Percentiles rank a stretch among this genome's conserved stretches.
These are phyloP conservation scores for Takifugu bimaculatus DNA, from an alignment of 2,113 vertebrate species.

Conservation along the genomic window DNA sequence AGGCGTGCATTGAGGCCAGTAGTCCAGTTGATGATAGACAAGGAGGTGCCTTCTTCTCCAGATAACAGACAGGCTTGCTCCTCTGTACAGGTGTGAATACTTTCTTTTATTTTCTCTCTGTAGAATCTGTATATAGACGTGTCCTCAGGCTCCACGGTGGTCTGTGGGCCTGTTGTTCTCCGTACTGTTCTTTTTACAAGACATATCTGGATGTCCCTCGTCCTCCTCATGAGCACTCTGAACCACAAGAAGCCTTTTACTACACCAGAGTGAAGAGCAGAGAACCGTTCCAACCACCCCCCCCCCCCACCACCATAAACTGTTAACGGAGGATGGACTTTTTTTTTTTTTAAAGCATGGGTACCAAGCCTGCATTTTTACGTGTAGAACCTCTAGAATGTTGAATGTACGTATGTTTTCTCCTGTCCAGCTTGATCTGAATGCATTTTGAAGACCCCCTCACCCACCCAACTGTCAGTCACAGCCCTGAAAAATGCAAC, in stretches of 20 bases:
- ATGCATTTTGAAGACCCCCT: constrained; percentile 42
- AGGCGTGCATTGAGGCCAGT: constrained; percentile 63
- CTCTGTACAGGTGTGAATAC: constrained; percentile 65
- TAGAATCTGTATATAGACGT: constrained; percentile 35
- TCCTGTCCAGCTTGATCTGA: constrained; percentile 48
- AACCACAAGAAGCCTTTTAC: constrained; percentile 58
- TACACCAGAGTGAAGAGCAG: constrained; percentile 38
- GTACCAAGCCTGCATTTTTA: constrained; percentile 39
- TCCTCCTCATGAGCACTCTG: constrained; percentile 39
- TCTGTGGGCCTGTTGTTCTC: constrained; percentile 29
- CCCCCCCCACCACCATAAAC: constrained; percentile 26
- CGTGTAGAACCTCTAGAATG: constrained; percentile 52
- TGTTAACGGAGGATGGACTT: constrained; percentile 25
- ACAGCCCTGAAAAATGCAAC: constrained; percentile 37
- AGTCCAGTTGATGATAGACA: constrained; percentile 33
- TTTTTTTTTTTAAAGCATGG: constrained; percentile 47
- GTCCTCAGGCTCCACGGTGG: constrained; percentile 16
- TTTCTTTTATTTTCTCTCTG: constrained; percentile 26
- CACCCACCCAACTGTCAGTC: constrained; percentile 7
- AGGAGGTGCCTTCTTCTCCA: constrained; percentile 46
- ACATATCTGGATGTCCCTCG: constrained; percentile 43
- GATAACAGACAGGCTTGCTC: constrained; percentile 39
- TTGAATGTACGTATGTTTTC: constrained; percentile 61
- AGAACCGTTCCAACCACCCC: constrained; percentile 11
- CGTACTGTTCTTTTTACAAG: constrained; percentile 47